Percentiles rank a stretch among this genome's conserved stretches.
Evolutionary conservation across 2,113 vertebrate species (phyloP).

Genomic region (Neomonachus schauinslandi): DNA sequence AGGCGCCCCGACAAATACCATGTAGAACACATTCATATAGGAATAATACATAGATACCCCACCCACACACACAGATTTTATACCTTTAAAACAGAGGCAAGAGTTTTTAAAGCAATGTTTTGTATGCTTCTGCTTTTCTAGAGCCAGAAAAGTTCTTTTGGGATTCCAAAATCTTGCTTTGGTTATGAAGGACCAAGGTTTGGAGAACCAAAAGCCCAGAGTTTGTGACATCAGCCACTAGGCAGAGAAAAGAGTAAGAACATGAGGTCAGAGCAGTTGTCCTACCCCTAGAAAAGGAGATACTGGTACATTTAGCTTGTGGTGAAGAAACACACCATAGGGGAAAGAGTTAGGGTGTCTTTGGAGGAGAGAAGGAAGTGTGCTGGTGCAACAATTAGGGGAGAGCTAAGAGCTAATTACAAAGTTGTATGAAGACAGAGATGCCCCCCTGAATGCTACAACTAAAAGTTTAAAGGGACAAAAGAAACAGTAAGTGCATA

Average conservation of each 20-base stretch:
- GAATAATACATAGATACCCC: neutral
- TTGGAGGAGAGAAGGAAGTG: neutral
- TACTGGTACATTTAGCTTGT: neutral
- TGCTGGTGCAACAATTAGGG: neutral
- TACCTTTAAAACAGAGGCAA: neutral
- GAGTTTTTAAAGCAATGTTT: neutral
- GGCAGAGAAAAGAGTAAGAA: neutral
- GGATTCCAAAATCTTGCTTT: neutral
- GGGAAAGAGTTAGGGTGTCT: neutral
- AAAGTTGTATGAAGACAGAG: neutral
- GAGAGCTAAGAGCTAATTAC: neutral
- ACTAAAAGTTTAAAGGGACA: neutral
- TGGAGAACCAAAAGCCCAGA: neutral
- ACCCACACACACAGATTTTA: neutral
- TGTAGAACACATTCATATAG: neutral
- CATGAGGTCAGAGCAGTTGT: neutral
- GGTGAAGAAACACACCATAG: neutral
- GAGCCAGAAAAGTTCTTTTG: neutral
- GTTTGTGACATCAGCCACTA: neutral
- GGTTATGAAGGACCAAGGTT: neutral
- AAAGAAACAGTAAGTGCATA: neutral
- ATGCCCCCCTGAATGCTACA: neutral
- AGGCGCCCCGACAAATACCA: neutral
- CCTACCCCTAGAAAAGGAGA: too few relatives aligned
- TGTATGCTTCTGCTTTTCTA: neutral